Base-by-base conservation (phyloP, 2,113 vertebrate species). In the Oreochromis aureus region DNA sequence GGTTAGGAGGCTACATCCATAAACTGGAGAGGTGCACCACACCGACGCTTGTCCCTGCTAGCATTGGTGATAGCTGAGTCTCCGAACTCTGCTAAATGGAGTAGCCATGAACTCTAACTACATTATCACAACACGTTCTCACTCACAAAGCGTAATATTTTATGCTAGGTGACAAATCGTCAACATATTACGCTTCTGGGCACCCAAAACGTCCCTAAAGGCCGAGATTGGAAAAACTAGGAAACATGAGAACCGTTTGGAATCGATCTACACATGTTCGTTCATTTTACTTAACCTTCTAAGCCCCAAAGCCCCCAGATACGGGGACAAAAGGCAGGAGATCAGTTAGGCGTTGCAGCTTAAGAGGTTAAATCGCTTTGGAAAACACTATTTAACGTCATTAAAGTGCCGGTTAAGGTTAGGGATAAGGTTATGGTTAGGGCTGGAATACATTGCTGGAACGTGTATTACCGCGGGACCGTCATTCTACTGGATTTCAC, bases 181-280 rank as follows among this genome's bases (percentile, higher is more conserved):
- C 59, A 19, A 63, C 59, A 63, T 63, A 11, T 63, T 63, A 34
- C 3, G 1, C 15, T 34, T 61, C 30, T 3, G 0, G 30, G 8
- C 30, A 61, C 15, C 56, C 27, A 59, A 32, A 27, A 59, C 27
- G 30, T 30, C 27, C 5, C 5, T 61, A 61, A 34, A 61, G 34
- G 30, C 34, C 3, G 2, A 63, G 2, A 63, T 63, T 0, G 0
- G 0, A 34, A 63, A 63, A 34, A 63, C 2, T 0, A 63, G 16
- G 30, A 19, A 34, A 34, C 16, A 63, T 63, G 5, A 63, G 59
- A 63, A 11, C 59, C 1, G 5, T 11, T 34, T 63, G 30, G 30
- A 22, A 54, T 54, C 53, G 22, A 54, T 54, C 19, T 54, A 54
- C 53, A 54, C 0, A 5, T 22, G 53, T 54, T 11, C 0, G 10